Evolutionary conservation across 2,888 invertebrate genomes (phyloP).

Genomic region (Chesias legatella): DNA sequence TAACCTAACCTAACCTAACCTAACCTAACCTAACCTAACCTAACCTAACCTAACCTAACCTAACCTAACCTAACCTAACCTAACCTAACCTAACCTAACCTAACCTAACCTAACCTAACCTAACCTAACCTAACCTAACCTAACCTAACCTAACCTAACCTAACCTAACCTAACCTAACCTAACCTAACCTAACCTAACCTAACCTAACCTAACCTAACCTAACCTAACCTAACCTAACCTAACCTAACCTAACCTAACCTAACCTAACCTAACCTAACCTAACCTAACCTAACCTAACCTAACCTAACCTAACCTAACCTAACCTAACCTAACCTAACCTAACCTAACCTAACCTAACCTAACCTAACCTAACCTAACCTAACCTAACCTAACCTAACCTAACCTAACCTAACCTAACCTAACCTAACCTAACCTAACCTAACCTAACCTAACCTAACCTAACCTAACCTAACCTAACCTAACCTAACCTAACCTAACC

Average conservation of each 20-base stretch:
- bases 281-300: constrained; percentile 25
- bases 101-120: constrained; percentile 29
- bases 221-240: constrained; percentile 19
- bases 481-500: too few species aligned
- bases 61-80: constrained; percentile 27
- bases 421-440: constrained; percentile 20
- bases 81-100: constrained; percentile 28
- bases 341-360: constrained; percentile 28
- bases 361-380: constrained; percentile 20
- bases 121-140: constrained; percentile 25
- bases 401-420: constrained; percentile 19
- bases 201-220: constrained; percentile 18
- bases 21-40: constrained; percentile 26
- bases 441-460: too few species aligned
- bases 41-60: constrained; percentile 30
- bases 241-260: constrained; percentile 17
- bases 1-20: constrained; percentile 24
- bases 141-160: constrained; percentile 24
- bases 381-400: constrained; percentile 17
- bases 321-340: constrained; percentile 24
- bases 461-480: too few species aligned
- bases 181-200: constrained; percentile 20
- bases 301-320: constrained; percentile 23
- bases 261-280: constrained; percentile 23
- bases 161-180: too few species aligned